Conservation (phyloP, 2,888 invertebrate species). For the Ichneumoninae sp. region DNA sequence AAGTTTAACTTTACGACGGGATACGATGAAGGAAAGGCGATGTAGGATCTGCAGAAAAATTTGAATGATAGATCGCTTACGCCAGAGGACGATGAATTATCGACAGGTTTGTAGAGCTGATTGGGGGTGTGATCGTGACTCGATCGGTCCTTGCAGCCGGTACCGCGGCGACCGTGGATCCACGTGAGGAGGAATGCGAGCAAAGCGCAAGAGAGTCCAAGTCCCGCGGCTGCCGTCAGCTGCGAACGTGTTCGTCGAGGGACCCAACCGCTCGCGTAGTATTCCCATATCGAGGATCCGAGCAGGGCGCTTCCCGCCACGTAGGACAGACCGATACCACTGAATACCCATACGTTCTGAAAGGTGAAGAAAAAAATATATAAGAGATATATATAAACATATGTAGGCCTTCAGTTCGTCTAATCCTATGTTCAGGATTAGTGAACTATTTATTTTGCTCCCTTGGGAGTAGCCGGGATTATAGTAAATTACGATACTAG, state of each 20-base stretch:
- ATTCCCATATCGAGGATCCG: conserved; percentile 89
- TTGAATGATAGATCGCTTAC: conserved; percentile 68
- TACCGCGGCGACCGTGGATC: conserved; percentile 79
- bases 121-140: conserved; percentile 78
- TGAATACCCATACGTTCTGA: conserved; percentile 90
- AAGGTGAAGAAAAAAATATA: conserved; percentile 64
- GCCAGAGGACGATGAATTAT: conserved; percentile 82
- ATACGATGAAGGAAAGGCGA: neutral
- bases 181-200: conserved; percentile 82
- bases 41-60: neutral
- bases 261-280: conserved; percentile 88
- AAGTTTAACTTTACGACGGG: neutral
- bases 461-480: no score
- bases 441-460: no score
- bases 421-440: no score
- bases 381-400: no score
- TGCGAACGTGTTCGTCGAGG: conserved; percentile 90
- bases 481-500: no score
- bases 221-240: conserved; percentile 83
- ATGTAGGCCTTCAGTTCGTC: no score
- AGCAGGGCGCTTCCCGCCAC: conserved; percentile 89
- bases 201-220: conserved; percentile 82
- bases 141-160: conserved; percentile 75
- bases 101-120: conserved; percentile 83
- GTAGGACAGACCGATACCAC: conserved; percentile 90